These are phyloP conservation scores for Dasypolia templi DNA, from an alignment of 2,888 invertebrate genomes.

Conservation along the genomic window DNA sequence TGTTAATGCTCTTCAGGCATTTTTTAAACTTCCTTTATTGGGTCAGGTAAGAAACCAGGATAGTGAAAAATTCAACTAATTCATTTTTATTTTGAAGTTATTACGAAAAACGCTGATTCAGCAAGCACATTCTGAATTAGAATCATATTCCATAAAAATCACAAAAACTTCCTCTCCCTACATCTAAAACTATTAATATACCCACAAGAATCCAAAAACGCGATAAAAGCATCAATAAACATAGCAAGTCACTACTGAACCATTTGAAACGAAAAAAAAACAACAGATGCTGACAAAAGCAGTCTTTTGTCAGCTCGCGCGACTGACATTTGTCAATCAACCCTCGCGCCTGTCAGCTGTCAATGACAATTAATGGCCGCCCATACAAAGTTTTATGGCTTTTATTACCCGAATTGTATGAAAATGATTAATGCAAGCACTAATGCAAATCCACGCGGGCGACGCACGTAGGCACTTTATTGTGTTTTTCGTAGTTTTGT, in stretches of 20 bases:
- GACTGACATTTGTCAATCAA: constrained; percentile 90
- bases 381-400: constrained; percentile 89
- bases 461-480: constrained; percentile 81
- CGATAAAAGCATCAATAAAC: constrained; percentile 63
- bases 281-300: constrained; percentile 67
- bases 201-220: constrained; percentile 48
- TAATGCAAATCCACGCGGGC: constrained; percentile 88
- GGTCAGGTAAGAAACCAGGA: too few species aligned
- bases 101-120: constrained; percentile 22
- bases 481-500: constrained; percentile 83
- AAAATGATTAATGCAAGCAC: constrained; percentile 90
- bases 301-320: constrained; percentile 72
- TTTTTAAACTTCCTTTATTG: too few species aligned
- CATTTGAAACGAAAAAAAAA: constrained; percentile 65
- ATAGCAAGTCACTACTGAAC: constrained; percentile 68
- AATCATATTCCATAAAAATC: constrained; percentile 22
- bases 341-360: constrained; percentile 86
- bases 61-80: too few species aligned
- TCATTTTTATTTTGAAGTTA: neutral
- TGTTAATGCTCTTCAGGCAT: too few species aligned
- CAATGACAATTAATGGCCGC: constrained; percentile 90
- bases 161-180: constrained; percentile 27
- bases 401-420: constrained; percentile 87
- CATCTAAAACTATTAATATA: constrained; percentile 43
- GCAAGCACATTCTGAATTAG: neutral